A percentile compares a stretch with the other conserved stretches of the same genome.
Evolutionary conservation across 2,113 vertebrate genomes (phyloP).

Genomic region (Aspiorhynchus laticeps): DNA sequence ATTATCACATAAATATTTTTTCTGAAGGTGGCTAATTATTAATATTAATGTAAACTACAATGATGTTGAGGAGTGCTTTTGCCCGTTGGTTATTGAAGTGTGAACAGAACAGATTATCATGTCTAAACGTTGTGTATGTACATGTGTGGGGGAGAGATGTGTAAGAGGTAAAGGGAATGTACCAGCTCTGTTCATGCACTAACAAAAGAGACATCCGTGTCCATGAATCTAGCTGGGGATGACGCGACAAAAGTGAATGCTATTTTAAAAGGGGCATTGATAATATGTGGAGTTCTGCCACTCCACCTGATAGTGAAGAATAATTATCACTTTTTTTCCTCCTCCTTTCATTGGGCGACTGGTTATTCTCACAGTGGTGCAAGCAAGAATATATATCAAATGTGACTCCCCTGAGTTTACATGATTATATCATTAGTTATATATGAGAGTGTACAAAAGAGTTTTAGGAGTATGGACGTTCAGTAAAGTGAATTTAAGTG

Average conservation of each 20-base stretch:
- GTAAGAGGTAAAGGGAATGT: slow-evolving; percentile 39
- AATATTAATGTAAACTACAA: slow-evolving; percentile 6
- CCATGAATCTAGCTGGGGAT: slow-evolving; percentile 46
- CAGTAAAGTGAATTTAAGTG: neutral
- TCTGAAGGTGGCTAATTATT: neutral
- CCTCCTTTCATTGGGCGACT: slow-evolving; percentile 42
- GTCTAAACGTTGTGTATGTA: neutral
- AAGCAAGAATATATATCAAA: slow-evolving; percentile 48
- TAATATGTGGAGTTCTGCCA: slow-evolving; percentile 29
- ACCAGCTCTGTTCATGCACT: slow-evolving; percentile 32
- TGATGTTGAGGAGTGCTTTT: neutral
- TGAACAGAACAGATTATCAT: slow-evolving; percentile 30
- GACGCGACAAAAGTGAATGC: slow-evolving; percentile 37
- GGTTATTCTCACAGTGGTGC: slow-evolving; percentile 40
- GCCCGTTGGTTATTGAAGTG: slow-evolving; percentile 11
- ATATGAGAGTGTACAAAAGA: slow-evolving; percentile 44
- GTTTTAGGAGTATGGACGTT: slow-evolving; percentile 23
- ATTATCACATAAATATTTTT: neutral
- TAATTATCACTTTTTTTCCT: slow-evolving; percentile 24
- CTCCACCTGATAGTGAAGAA: slow-evolving; percentile 24
- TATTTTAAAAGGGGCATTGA: slow-evolving; percentile 60
- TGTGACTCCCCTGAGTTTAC: neutral
- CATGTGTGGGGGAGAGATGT: slow-evolving; percentile 19
- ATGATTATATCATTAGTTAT: slow-evolving; percentile 45
- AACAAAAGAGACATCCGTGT: slow-evolving; percentile 45